Percentiles rank a stretch among this genome's conserved stretches.
These are phyloP conservation scores for Mirza zaza DNA, from an alignment of 2,113 vertebrate genomes.

Conservation along the genomic window DNA sequence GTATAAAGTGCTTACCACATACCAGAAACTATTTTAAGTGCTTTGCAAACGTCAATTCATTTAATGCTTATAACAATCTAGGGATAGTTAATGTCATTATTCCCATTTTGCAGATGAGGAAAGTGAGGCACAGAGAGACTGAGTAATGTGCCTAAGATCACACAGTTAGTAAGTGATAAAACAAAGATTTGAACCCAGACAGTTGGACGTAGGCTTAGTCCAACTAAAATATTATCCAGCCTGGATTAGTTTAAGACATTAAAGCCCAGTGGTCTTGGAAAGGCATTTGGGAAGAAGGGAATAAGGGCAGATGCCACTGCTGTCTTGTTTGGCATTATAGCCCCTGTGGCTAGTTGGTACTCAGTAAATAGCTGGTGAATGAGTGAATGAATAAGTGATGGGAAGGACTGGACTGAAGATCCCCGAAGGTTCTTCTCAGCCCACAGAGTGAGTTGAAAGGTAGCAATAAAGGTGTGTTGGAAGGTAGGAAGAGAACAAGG, in stretches of 20 bases:
- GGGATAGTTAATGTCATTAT: neutral
- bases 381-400: neutral
- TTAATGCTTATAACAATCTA: neutral
- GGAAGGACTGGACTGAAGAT: neutral
- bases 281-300: neutral
- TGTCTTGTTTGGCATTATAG: neutral
- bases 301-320: neutral
- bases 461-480: neutral
- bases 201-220: neutral
- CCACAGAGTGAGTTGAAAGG: neutral
- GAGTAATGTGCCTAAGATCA: neutral
- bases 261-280: neutral
- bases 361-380: neutral
- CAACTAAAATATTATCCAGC: neutral
- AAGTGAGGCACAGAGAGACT: neutral
- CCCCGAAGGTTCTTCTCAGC: neutral
- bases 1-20: neutral
- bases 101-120: neutral
- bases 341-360: neutral
- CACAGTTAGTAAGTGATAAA: neutral
- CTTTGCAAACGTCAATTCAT: neutral
- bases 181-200: neutral
- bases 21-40: neutral
- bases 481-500: neutral
- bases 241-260: neutral